A percentile compares a stretch with the other conserved stretches of the same genome.
Evolutionary conservation across 2,888 invertebrate species (phyloP).

Genomic region (Stenurella melanura): DNA sequence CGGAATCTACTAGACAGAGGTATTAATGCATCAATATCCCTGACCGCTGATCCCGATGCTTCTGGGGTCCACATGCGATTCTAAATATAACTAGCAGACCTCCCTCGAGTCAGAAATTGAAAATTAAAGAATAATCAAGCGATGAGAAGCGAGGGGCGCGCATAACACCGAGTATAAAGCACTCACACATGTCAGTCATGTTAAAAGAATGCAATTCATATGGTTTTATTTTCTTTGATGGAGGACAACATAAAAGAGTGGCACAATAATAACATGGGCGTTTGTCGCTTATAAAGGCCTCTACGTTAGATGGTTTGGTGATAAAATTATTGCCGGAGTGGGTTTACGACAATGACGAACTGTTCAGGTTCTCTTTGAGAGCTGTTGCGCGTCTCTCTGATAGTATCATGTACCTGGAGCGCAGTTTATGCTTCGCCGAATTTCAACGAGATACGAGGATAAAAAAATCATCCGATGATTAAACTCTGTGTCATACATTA

Average conservation of each 20-base stretch:
- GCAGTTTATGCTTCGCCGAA: conserved; percentile 40
- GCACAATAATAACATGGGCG: conserved; percentile 16
- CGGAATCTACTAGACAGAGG: background rate
- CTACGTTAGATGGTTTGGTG: conserved; percentile 18
- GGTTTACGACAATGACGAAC: conserved; percentile 26
- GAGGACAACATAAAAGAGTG: conserved; percentile 25
- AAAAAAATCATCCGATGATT: conserved; percentile 19
- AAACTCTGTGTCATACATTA: conserved; percentile 6
- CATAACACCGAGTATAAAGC: background rate
- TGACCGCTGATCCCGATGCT: background rate
- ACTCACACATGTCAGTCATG: conserved; percentile 23
- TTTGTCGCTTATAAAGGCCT: conserved; percentile 23
- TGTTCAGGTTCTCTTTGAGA: conserved; percentile 19
- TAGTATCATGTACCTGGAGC: conserved; percentile 32
- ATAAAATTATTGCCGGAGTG: conserved; percentile 21
- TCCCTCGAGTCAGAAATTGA: conserved; percentile 21
- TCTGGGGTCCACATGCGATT: conserved; percentile 13
- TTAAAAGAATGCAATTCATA: conserved; percentile 37
- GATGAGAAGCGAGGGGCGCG: background rate
- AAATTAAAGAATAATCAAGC: conserved; percentile 35
- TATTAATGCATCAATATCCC: background rate
- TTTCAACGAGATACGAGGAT: conserved; percentile 26
- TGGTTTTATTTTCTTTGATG: conserved; percentile 36
- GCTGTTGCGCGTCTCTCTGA: conserved; percentile 24
- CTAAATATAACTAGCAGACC: conserved; percentile 24